These are phyloP conservation scores for Synanthedon andrenaeformis DNA, from an alignment of 2,888 invertebrate genomes.

Conservation along the genomic window DNA sequence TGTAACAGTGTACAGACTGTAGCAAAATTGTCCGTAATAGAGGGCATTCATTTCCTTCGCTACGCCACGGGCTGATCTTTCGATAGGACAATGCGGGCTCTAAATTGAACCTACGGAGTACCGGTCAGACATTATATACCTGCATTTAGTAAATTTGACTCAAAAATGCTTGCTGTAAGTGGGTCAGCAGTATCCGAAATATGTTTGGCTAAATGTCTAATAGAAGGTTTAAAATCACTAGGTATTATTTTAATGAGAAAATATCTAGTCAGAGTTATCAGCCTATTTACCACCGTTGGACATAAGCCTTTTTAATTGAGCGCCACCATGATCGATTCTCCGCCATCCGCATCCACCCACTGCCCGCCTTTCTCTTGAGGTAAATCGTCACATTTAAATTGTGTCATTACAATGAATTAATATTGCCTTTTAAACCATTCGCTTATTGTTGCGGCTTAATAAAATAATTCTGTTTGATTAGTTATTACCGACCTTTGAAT, in stretches of 20 bases:
- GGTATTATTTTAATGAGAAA: constrained; percentile 15
- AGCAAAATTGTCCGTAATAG: constrained; percentile 1
- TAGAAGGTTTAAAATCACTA: constrained; percentile 22
- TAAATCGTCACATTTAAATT: too few species aligned
- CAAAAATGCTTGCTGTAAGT: constrained; percentile 57
- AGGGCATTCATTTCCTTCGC: constrained; percentile 15
- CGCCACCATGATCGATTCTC: too few species aligned
- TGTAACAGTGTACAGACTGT: constrained; percentile 13
- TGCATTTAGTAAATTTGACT: constrained; percentile 54
- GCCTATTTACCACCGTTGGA: too few species aligned
- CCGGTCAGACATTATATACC: constrained; percentile 50
- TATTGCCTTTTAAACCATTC: too few species aligned
- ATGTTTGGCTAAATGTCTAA: constrained; percentile 29
- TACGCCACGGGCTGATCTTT: constrained; percentile 25
- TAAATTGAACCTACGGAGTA: constrained; percentile 47
- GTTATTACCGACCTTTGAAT: too few species aligned
- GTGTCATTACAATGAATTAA: too few species aligned
- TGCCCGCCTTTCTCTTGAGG: too few species aligned
- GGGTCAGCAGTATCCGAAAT: constrained; percentile 51
- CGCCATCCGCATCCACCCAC: too few species aligned
- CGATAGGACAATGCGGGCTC: constrained; percentile 51
- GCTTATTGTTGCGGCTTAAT: too few species aligned
- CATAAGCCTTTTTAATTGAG: too few species aligned
- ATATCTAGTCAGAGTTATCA: too few species aligned
- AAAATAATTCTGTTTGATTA: too few species aligned